Conservation (phyloP, 2,113 vertebrate species). For the Petroica traversi region DNA sequence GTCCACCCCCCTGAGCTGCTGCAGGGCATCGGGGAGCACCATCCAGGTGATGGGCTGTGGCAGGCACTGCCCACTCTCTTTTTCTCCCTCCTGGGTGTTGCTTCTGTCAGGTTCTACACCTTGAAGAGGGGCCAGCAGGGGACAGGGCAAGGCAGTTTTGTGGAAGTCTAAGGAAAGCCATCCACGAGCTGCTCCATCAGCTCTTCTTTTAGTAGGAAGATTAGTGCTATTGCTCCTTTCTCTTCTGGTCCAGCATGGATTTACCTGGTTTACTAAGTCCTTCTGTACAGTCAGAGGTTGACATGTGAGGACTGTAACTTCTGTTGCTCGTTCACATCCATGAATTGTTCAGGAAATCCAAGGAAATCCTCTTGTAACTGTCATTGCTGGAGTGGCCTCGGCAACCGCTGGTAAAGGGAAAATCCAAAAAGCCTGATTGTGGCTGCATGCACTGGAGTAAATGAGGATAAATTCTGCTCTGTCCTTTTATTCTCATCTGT, state of each 20-base stretch:
- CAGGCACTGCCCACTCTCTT: neutral
- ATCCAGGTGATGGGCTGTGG: constrained; percentile 82
- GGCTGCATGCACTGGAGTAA: neutral
- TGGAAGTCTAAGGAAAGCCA: neutral
- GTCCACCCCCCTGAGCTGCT: constrained; percentile 90
- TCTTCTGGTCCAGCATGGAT: neutral
- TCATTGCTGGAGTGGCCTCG: neutral
- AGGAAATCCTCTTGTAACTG: neutral
- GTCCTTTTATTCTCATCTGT: neutral
- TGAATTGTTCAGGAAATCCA: neutral
- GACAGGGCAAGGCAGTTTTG: neutral
- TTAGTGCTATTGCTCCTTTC: neutral
- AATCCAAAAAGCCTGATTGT: neutral
- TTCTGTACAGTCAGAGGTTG: neutral
- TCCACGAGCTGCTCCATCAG: neutral
- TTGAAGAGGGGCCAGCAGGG: neutral
- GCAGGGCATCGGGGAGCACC: constrained; percentile 87
- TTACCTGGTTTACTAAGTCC: neutral
- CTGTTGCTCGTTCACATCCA: neutral
- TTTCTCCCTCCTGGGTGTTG: neutral
- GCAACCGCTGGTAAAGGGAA: neutral
- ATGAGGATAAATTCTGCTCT: neutral
- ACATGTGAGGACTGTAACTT: neutral
- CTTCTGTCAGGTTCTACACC: neutral
- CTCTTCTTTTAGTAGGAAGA: neutral